phyloP scores from a whole-genome alignment of 23 tunicate species.

The Botrylloides violaceus region DNA sequence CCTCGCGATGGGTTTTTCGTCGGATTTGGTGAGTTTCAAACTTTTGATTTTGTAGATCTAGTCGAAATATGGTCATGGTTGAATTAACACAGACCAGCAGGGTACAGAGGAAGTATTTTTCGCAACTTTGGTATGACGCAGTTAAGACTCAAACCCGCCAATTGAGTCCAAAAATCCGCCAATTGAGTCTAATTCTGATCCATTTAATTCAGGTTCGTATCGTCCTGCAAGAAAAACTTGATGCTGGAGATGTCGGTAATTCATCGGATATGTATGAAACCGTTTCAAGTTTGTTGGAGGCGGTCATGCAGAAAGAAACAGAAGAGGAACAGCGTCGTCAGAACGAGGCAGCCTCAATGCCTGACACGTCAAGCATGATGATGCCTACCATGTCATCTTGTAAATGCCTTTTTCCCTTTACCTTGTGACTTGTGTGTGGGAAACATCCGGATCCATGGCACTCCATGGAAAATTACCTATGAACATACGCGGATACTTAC shows the following conservation, averaged over 20 bases:
- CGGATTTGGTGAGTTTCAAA: neutral
- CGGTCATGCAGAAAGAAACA: slow-evolving; percentile 18
- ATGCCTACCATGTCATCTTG: neutral
- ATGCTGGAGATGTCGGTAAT: neutral
- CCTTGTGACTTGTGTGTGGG: too few species aligned
- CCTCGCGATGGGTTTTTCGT: slow-evolving; percentile 4
- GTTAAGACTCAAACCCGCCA: too few species aligned
- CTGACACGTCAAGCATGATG: neutral
- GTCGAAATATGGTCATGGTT: too few species aligned
- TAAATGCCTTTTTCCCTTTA: neutral
- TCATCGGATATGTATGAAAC: slow-evolving; percentile 17
- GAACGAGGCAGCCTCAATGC: neutral
- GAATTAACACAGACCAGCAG: too few species aligned
- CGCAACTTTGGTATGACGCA: too few species aligned
- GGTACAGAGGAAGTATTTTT: too few species aligned
- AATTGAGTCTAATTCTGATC: too few species aligned
- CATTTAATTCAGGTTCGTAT: neutral
- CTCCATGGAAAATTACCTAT: too few species aligned
- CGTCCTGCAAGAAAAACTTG: slow-evolving; percentile 12
- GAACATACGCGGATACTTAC: too few species aligned
- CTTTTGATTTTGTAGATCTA: too few species aligned
- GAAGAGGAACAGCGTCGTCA: slow-evolving; percentile 10
- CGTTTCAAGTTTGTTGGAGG: slow-evolving; percentile 6
- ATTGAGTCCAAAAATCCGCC: too few species aligned
- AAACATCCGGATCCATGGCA: too few species aligned